These are phyloP conservation scores for Campoletis sonorensis DNA, from an alignment of 1,140 invertebrate species.

Conservation along the genomic window DNA sequence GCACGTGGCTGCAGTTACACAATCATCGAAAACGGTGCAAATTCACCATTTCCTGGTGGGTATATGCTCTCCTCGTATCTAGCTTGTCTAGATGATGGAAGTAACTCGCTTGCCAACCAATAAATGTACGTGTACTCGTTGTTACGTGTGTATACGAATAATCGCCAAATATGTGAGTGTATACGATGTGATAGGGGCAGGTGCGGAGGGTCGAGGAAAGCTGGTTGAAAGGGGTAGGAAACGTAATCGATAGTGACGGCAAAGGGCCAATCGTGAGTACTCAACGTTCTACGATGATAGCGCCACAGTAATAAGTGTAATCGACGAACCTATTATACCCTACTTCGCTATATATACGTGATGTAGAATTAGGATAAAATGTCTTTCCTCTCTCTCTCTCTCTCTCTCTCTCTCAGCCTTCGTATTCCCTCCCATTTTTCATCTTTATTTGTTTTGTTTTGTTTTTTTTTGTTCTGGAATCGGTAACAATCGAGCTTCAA, in stretches of 20 bases:
- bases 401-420: background rate
- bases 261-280: conserved; percentile 11
- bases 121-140: background rate
- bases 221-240: conserved; percentile 9
- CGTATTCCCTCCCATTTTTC: background rate
- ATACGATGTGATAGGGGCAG: too few relatives aligned
- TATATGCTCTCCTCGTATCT: background rate
- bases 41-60: conserved; percentile 41
- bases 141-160: background rate
- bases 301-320: conserved; percentile 38
- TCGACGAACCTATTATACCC: conserved; percentile 40
- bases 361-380: background rate
- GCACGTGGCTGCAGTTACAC: conserved; percentile 42
- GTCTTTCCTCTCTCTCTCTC: background rate
- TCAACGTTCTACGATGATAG: conserved; percentile 20
- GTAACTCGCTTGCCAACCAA: conserved; percentile 23
- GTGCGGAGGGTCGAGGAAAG: too few relatives aligned
- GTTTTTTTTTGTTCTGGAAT: too few relatives aligned
- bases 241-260: conserved; percentile 28
- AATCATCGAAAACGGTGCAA: conserved; percentile 41
- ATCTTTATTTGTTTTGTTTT: too few relatives aligned
- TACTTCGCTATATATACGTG: background rate
- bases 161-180: background rate
- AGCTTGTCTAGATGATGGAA: conserved; percentile 24
- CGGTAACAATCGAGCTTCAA: too few relatives aligned